Percentiles rank a stretch among this genome's conserved stretches.
These are phyloP conservation scores for Acleris laterana DNA, from an alignment of 2,888 invertebrate species.

Conservation along the genomic window DNA sequence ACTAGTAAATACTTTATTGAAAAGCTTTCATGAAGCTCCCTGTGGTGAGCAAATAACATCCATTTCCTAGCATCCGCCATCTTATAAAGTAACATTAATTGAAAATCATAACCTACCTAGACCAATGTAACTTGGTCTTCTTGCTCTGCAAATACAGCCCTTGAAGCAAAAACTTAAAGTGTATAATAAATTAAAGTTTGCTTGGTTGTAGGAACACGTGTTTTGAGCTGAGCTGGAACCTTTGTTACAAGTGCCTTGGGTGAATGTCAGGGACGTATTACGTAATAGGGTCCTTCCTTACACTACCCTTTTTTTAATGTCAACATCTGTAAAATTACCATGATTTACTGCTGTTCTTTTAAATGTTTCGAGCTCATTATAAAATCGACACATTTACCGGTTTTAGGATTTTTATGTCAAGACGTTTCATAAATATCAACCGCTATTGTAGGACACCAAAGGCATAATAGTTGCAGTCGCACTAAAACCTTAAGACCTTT, in stretches of 20 bases:
- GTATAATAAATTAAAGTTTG: not conserved
- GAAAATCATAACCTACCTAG: conserved; percentile 26
- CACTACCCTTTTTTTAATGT: conserved; percentile 30
- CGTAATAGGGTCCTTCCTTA: conserved; percentile 45
- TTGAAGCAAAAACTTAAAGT: conserved; percentile 7
- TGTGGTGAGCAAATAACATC: conserved; percentile 23
- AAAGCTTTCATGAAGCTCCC: not conserved
- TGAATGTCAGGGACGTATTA: conserved; percentile 70
- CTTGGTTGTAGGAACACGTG: conserved; percentile 44
- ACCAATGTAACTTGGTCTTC: conserved; percentile 10
- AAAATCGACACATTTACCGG: too few species aligned
- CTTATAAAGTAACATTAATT: conserved; percentile 34
- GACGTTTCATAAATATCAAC: too few species aligned
- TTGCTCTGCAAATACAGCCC: conserved; percentile 6
- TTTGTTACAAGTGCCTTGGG: conserved; percentile 65
- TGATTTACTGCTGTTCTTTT: too few species aligned
- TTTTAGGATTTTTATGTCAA: too few species aligned
- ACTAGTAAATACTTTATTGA: not conserved
- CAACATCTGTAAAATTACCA: too few species aligned
- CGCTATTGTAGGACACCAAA: too few species aligned
- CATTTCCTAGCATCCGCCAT: conserved; percentile 17
- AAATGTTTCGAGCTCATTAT: too few species aligned
- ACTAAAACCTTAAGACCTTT: too few species aligned
- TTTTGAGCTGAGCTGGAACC: conserved; percentile 47
- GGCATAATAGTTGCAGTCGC: too few species aligned